phyloP scores from a whole-genome alignment of 2,113 vertebrate species.

The Verasper variegatus region DNA sequence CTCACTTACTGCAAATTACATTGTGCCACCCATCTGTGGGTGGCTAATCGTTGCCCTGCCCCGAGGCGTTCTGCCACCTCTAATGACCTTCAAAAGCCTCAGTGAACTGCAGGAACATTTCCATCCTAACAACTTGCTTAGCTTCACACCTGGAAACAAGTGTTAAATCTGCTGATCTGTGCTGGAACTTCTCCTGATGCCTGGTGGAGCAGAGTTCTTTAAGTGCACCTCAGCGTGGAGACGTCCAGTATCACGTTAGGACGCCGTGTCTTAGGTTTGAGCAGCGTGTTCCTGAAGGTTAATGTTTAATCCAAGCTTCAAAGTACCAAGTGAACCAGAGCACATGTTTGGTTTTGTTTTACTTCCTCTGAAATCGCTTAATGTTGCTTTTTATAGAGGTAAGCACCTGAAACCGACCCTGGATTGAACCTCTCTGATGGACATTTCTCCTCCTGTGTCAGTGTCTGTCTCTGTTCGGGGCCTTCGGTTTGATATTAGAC shows the following conservation, averaged over 20 bases:
- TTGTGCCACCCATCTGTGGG: slow-evolving; percentile 69
- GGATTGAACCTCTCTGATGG: not conserved
- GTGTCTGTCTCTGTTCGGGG: not conserved
- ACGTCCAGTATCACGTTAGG: not conserved
- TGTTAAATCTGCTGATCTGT: not conserved
- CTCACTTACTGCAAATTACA: slow-evolving; percentile 79
- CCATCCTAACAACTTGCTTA: not conserved
- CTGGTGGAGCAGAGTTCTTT: too few relatives aligned
- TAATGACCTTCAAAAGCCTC: slow-evolving; percentile 67
- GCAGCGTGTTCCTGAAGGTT: slow-evolving; percentile 37
- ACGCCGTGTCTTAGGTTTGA: not conserved
- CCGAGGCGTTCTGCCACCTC: slow-evolving; percentile 57
- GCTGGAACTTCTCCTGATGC: too few relatives aligned
- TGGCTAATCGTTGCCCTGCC: slow-evolving; percentile 46
- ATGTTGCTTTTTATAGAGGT: slow-evolving; percentile 33
- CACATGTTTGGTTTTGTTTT: slow-evolving; percentile 8
- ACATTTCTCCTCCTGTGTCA: not conserved
- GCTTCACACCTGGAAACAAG: not conserved
- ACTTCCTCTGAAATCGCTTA: slow-evolving; percentile 5
- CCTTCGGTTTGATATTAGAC: not conserved
- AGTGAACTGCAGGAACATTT: not conserved
- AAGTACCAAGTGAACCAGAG: slow-evolving; percentile 33
- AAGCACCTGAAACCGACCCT: slow-evolving; percentile 9
- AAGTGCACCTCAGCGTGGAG: not conserved
- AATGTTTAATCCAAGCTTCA: slow-evolving; percentile 73